Evolutionary conservation across 2,888 invertebrate species (phyloP).

Genomic region (Tinea semifulvella): DNA sequence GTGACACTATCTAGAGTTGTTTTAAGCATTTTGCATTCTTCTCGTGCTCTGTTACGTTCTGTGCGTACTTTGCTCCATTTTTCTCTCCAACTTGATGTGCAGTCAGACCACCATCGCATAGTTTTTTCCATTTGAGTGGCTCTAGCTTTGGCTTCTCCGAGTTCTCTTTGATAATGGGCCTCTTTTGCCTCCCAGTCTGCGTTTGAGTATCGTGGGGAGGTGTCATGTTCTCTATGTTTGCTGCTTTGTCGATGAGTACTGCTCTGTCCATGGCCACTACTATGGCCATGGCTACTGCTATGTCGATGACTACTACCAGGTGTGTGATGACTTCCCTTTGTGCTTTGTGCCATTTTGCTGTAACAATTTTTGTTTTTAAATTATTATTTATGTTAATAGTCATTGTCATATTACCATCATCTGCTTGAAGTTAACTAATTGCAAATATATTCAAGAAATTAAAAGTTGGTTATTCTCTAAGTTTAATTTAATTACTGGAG

Average conservation of each 20-base stretch:
- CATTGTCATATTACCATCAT: too few species aligned
- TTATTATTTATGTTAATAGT: too few species aligned
- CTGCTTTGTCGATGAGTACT: conserved; percentile 30
- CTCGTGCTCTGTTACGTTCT: conserved; percentile 92
- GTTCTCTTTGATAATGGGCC: conserved; percentile 75
- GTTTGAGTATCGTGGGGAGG: conserved; percentile 70
- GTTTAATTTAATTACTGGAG: too few species aligned
- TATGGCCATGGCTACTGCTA: too few species aligned
- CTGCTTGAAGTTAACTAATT: conserved; percentile 23
- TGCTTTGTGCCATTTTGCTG: conserved; percentile 72
- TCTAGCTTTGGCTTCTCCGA: conserved; percentile 93
- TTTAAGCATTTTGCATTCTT: conserved; percentile 85
- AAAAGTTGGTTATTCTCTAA: too few species aligned
- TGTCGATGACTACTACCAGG: too few species aligned
- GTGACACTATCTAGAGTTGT: conserved; percentile 80
- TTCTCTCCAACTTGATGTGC: conserved; percentile 94
- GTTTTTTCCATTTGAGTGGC: conserved; percentile 99
- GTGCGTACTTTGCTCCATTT: conserved; percentile 95
- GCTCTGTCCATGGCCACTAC: conserved; percentile 52
- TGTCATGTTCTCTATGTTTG: conserved; percentile 69
- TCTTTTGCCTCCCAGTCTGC: conserved; percentile 84
- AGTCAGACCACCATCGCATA: conserved; percentile 99
- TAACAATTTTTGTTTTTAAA: too few species aligned
- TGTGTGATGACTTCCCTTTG: too few species aligned
- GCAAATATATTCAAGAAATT: background rate